Evolutionary conservation across 2,113 vertebrate genomes (phyloP).

Genomic region (Atrichornis clamosus): DNA sequence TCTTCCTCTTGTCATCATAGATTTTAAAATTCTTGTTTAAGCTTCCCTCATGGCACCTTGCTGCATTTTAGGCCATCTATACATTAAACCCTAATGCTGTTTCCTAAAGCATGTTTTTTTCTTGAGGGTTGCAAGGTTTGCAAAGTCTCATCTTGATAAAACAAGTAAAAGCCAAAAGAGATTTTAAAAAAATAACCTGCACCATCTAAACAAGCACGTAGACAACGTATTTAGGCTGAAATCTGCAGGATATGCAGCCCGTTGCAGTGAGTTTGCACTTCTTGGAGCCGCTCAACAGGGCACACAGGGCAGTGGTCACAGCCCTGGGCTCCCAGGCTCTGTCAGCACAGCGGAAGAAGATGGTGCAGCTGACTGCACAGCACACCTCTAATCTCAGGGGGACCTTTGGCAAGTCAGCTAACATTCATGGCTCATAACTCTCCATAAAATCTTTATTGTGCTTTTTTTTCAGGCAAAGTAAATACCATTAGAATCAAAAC

Average conservation of each 20-base stretch:
- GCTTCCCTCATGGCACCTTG: neutral
- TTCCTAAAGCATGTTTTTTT: neutral
- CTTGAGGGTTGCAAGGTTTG: neutral
- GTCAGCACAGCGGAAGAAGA: neutral
- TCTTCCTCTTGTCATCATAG: neutral
- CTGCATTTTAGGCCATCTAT: neutral
- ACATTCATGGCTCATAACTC: neutral
- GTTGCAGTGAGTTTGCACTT: neutral
- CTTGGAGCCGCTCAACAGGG: neutral
- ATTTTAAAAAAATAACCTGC: neutral
- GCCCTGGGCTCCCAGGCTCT: neutral
- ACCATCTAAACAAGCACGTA: neutral
- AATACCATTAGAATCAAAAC: neutral
- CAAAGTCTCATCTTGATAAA: neutral
- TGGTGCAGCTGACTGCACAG: neutral
- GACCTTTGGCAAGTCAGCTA: neutral
- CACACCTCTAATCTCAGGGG: neutral
- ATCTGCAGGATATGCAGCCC: neutral
- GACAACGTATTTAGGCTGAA: neutral
- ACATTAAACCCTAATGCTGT: neutral
- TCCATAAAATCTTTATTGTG: constrained; percentile 15
- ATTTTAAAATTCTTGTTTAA: neutral
- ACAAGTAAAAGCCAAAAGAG: neutral
- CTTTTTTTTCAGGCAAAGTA: neutral
- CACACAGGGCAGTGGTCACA: neutral